These are phyloP conservation scores for Cephus cinctus DNA, from an alignment of 1,140 invertebrate genomes.

Conservation along the genomic window DNA sequence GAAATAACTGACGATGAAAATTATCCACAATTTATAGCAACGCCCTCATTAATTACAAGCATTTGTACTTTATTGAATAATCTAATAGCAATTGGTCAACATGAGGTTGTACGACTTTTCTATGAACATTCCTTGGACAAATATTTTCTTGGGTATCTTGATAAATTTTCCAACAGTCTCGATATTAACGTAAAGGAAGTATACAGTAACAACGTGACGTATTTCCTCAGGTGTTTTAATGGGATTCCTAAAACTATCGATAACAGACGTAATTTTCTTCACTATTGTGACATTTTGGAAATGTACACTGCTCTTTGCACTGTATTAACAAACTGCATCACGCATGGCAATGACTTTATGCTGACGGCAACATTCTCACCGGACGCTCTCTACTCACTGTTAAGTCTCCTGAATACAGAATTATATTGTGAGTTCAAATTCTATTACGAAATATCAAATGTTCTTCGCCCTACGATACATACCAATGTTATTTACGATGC, in stretches of 20 bases:
- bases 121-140: conserved; percentile 46
- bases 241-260: conserved; percentile 37
- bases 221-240: conserved; percentile 40
- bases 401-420: conserved; percentile 50
- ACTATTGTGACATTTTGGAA: conserved; percentile 53
- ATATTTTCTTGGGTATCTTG: conserved; percentile 38
- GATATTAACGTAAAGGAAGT: neutral
- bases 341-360: conserved; percentile 42
- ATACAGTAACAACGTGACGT: neutral
- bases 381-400: conserved; percentile 49
- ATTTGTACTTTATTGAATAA: conserved; percentile 50
- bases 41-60: conserved; percentile 52
- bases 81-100: conserved; percentile 47
- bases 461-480: neutral
- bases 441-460: conserved; percentile 6
- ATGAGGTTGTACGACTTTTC: conserved; percentile 40
- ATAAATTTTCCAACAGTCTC: conserved; percentile 5
- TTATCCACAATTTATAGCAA: conserved; percentile 37
- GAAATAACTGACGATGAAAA: conserved; percentile 28
- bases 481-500: neutral
- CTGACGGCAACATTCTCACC: conserved; percentile 47
- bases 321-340: conserved; percentile 48
- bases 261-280: conserved; percentile 36
- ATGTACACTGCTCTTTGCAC: conserved; percentile 55
- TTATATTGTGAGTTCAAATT: conserved; percentile 49